Evolutionary conservation across 2,888 invertebrate species (phyloP), one percentile per base, ranked within the genome.

Genomic region (Rhodophaea formosa): DNA sequence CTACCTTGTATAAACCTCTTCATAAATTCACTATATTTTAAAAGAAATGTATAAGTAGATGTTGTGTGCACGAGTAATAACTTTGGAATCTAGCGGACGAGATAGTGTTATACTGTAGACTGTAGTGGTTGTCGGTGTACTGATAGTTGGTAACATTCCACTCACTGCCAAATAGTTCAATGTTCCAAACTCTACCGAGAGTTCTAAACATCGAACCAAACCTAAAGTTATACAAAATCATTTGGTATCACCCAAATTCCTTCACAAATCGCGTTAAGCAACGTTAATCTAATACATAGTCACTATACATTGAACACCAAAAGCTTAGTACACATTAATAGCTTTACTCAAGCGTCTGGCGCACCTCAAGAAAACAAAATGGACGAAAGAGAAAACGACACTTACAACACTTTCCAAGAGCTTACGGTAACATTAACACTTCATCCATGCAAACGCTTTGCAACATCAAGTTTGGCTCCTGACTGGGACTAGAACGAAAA

Each of bases 1-100:
- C 91, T 91, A 91, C 91, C 91, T 91, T 91, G 91, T 91, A 90
- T 91, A 88, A 90, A 91, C 91, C 91, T 90, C 90, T 78, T 89
- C 81, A 84, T 81, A 86, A 87, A 87, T 86, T 82, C 82, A 82
- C 81, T 84, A 86, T 84, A 79, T 68, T 70, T 68, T 67, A 65
- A 67, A 59, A 63, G 69, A 72, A 71, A 67, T 66, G 53, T 64
- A 65, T 61, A 56, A 61, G 59, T 57, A 43, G 58, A 42, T 45
- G 55, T 60, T 46, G 58, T 53, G 15, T 47, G 53, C 55, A 46
- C 44, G 46, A 23, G 17, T 57, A 54, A 58, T 46, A 45, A 53
- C 17, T 42, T 47, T 30, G n/a, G 46, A 17, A 56, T 29, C 23
- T 56, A 46, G 1, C 29, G 17, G 53, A 61, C 60, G 62, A 59